phyloP scores from a whole-genome alignment of 2,113 vertebrate genomes.

The Hyperopisus bebe region DNA sequence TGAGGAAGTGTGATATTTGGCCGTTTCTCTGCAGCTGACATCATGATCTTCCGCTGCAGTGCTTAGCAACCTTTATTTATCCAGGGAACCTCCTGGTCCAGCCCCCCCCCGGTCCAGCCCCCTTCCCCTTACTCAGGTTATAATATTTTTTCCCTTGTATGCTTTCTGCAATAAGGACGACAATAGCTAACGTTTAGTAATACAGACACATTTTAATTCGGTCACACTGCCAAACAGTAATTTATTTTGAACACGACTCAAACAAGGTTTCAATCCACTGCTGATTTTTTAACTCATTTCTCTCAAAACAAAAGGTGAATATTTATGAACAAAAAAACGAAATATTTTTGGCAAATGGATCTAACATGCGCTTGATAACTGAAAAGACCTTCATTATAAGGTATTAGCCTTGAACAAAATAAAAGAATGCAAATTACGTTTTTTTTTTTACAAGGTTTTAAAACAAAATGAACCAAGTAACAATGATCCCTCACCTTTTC shows the following conservation, averaged over 20 bases:
- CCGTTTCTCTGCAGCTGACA: background rate
- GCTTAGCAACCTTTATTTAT: background rate
- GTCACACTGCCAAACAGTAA: background rate
- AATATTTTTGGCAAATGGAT: background rate
- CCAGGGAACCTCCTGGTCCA: background rate
- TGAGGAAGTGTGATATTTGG: background rate
- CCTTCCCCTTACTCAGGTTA: background rate
- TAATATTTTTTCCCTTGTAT: background rate
- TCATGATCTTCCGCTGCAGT: background rate
- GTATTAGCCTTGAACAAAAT: background rate
- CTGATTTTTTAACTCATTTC: background rate
- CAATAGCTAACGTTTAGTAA: background rate
- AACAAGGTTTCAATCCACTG: background rate
- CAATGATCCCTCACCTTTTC: background rate
- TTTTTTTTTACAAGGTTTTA: background rate
- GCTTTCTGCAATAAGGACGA: background rate
- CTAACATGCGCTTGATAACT: background rate
- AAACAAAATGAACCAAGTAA: background rate
- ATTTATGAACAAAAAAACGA: background rate
- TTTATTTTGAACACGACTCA: background rate
- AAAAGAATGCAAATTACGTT: background rate
- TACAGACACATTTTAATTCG: background rate
- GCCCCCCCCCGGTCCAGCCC: background rate
- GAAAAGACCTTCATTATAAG: background rate
- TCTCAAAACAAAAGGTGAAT: background rate